Evolutionary conservation across 2,797 vertebrate genomes (phyloP).

Genomic region (Chiroxiphia lanceolata): DNA sequence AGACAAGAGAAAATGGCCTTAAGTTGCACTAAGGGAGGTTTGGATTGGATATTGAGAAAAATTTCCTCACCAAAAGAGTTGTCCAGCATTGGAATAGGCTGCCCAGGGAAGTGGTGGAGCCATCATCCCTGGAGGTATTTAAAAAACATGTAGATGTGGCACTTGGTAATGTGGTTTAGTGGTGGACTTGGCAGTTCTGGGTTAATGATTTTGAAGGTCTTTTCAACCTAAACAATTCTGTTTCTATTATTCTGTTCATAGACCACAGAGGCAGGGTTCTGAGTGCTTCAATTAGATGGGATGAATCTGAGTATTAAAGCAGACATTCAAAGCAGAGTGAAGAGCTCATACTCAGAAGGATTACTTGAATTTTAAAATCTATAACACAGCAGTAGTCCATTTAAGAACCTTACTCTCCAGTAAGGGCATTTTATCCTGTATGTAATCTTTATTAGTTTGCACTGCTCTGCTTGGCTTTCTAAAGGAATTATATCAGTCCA

Average conservation of each 20-base stretch:
- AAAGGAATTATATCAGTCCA: not conserved
- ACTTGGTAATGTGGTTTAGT: not conserved
- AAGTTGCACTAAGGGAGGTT: not conserved
- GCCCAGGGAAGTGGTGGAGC: not conserved
- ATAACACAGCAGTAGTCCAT: not conserved
- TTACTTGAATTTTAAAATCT: not conserved
- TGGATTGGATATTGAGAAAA: not conserved
- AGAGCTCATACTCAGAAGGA: not conserved
- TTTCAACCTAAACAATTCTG: not conserved
- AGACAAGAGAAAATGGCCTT: not conserved
- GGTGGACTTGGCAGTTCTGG: not conserved
- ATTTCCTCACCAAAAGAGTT: not conserved
- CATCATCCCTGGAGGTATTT: not conserved
- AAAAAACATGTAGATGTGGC: not conserved
- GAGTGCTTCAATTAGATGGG: not conserved
- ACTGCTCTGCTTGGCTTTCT: not conserved
- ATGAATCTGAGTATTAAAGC: not conserved
- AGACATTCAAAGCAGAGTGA: not conserved
- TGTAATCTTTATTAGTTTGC: not conserved
- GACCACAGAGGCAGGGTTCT: not conserved
- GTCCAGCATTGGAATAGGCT: not conserved
- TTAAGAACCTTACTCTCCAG: not conserved
- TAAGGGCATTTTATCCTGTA: not conserved
- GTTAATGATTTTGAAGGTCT: not conserved
- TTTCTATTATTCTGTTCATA: not conserved